phyloP scores from a whole-genome alignment of 2,888 invertebrate species.

The Congeria kusceri region DNA sequence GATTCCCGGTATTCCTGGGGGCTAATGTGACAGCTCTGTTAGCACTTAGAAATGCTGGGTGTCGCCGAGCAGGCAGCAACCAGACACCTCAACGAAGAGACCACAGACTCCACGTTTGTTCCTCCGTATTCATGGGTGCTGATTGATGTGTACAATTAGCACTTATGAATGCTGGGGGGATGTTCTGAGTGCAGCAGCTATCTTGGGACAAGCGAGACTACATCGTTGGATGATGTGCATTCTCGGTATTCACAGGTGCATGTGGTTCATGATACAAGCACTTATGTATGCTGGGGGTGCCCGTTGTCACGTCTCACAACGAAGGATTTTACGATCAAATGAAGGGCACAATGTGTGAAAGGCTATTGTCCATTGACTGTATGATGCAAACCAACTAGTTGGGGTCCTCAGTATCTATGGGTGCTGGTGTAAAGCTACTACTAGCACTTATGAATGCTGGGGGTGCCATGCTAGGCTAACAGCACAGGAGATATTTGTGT shows the following conservation, averaged over 20 bases:
- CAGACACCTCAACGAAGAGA: too few relatives aligned
- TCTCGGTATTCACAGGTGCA: constrained; percentile 50
- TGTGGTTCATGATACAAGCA: constrained; percentile 53
- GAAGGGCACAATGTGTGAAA: too few relatives aligned
- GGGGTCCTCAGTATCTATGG: constrained; percentile 27
- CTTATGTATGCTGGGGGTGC: constrained; percentile 64
- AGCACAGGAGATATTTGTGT: not conserved
- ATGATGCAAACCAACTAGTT: not conserved
- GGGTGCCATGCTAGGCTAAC: constrained; percentile 7
- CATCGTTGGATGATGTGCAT: not conserved
- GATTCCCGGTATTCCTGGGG: constrained; percentile 37
- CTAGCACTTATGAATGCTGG: constrained; percentile 44
- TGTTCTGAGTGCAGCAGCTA: not conserved
- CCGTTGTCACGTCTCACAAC: not conserved
- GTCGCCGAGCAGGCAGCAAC: not conserved
- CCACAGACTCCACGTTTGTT: not conserved
- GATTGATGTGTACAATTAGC: constrained; percentile 65
- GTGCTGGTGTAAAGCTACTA: constrained; percentile 31
- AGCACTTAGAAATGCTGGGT: constrained; percentile 70
- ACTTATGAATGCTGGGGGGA: constrained; percentile 74
- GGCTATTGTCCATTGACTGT: too few relatives aligned
- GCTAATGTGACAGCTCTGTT: constrained; percentile 41
- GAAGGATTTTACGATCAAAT: not conserved
- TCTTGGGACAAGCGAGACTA: too few relatives aligned
- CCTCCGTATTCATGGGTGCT: constrained; percentile 63